Conservation (phyloP, 2,888 invertebrate genomes). For the Chloroclysta siterata region DNA sequence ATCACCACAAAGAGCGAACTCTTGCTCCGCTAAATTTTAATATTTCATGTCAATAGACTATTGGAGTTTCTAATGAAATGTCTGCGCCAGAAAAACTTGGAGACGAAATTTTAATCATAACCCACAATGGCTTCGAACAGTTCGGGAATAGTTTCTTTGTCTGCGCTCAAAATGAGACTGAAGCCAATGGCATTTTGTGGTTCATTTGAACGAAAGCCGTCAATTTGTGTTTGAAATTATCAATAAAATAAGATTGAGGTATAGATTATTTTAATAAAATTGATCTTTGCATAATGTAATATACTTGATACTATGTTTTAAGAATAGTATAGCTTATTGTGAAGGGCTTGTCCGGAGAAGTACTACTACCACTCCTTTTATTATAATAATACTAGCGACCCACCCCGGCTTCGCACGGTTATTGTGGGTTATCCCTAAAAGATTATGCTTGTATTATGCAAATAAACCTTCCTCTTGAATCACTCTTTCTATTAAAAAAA, state of each 20-base stretch:
- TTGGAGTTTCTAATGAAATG: constrained; percentile 37
- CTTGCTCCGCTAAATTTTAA: constrained; percentile 45
- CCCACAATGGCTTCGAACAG: constrained; percentile 34
- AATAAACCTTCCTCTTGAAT: too few relatives aligned
- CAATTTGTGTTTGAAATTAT: not conserved
- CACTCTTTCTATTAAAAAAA: too few relatives aligned
- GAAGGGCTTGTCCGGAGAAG: too few relatives aligned
- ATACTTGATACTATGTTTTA: too few relatives aligned
- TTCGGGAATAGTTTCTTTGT: constrained; percentile 38
- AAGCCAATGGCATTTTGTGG: not conserved
- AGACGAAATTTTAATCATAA: constrained; percentile 41
- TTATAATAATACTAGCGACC: too few relatives aligned
- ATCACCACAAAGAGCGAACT: constrained; percentile 28
- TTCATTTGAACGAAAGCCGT: not conserved
- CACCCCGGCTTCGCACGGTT: too few relatives aligned
- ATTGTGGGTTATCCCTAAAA: too few relatives aligned
- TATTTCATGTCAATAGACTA: constrained; percentile 46
- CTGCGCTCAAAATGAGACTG: constrained; percentile 23
- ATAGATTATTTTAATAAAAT: too few relatives aligned
- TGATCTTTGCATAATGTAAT: too few relatives aligned
- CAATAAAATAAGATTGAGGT: not conserved
- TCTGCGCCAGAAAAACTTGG: constrained; percentile 37
- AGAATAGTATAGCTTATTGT: too few relatives aligned
- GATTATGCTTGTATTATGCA: too few relatives aligned
- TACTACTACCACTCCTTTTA: too few relatives aligned